These are phyloP conservation scores for Hippocampus mohnikei DNA, from an alignment of 2,113 vertebrate species.

Conservation along the genomic window DNA sequence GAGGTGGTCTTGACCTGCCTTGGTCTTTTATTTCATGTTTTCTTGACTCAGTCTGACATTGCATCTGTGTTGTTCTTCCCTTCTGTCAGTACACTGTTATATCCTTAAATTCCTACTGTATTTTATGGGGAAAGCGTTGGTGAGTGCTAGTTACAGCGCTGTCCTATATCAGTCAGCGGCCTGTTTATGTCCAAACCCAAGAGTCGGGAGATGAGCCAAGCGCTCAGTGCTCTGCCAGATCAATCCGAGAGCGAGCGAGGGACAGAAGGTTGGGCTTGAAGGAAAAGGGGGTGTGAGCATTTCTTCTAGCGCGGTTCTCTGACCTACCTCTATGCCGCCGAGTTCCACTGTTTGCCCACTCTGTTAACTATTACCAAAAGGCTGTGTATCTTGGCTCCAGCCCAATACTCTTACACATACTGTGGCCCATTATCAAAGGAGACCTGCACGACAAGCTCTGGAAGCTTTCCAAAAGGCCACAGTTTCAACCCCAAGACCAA, in stretches of 20 bases:
- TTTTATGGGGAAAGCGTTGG: slow-evolving; percentile 24
- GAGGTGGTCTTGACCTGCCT: too few species aligned
- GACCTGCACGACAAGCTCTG: slow-evolving; percentile 68
- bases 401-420: slow-evolving; percentile 76
- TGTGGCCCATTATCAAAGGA: slow-evolving; percentile 74
- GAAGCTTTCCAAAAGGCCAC: slow-evolving; percentile 68
- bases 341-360: slow-evolving; percentile 73
- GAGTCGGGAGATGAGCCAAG: slow-evolving; percentile 41
- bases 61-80: too few species aligned
- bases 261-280: background rate
- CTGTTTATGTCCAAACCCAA: slow-evolving; percentile 46
- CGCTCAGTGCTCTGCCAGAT: slow-evolving; percentile 22
- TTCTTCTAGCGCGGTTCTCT: slow-evolving; percentile 58
- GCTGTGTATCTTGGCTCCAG: slow-evolving; percentile 74
- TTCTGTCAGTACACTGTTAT: slow-evolving; percentile 10
- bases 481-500: slow-evolving; percentile 44
- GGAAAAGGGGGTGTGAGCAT: background rate
- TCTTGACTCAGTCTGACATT: too few species aligned
- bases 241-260: slow-evolving; percentile 14
- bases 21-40: too few species aligned
- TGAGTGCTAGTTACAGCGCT: slow-evolving; percentile 19
- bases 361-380: slow-evolving; percentile 78
- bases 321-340: slow-evolving; percentile 68
- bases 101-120: slow-evolving; percentile 4
- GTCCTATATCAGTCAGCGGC: slow-evolving; percentile 45